Base-by-base conservation (phyloP, 2,888 invertebrate genomes). In the Ecliptopera silaceata region DNA sequence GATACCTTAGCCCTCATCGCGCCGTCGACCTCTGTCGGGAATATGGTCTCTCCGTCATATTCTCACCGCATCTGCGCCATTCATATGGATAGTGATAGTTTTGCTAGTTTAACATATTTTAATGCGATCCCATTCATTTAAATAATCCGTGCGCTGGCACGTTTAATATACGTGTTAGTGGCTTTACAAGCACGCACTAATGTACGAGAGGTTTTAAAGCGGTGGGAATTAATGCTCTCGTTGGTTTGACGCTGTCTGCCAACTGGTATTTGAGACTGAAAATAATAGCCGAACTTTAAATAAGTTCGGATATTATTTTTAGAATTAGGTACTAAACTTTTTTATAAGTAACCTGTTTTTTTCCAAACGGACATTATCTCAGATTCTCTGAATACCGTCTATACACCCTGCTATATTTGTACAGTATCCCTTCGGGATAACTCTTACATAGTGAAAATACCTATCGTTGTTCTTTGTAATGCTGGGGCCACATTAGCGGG, bases 21-120 rank as follows among this genome's bases (percentile, higher is more conserved):
- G 34, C 18, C 76, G 78, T 74, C 82, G 81, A 79, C 86, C 87
- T 85, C 82, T 86, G 87, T 86, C 86, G 80, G 70, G 75, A 80
- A 80, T 82, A 80, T 81, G 79, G 81, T 77, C 78, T 71, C 63
- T 65, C 66, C 77, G 74, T 83, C 84, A 86, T 85, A 85, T 82
- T 78, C 75, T 74, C 65, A 73, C 80, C 83, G 70, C 78, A 78
- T 75, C 80, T 71, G 66, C 59, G 72, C 76, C 75, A 80, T 84
- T 86, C 82, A 83, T 83, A 82, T 82, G 79, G 75, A 81, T 84
- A 82, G 77, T 71, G 79, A 74, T 75, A 15, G 75, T 75, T 77
- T 12, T 20, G 41, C 20, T 82, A 83, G 80, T 85, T 87, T 48
- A 81, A 84, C 81, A 84, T 86, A 84, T 85, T 84, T 78, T 77